Conservation (phyloP, 53 echinoderm and acorn worm genomes). For the Holothuria leucospilota region DNA sequence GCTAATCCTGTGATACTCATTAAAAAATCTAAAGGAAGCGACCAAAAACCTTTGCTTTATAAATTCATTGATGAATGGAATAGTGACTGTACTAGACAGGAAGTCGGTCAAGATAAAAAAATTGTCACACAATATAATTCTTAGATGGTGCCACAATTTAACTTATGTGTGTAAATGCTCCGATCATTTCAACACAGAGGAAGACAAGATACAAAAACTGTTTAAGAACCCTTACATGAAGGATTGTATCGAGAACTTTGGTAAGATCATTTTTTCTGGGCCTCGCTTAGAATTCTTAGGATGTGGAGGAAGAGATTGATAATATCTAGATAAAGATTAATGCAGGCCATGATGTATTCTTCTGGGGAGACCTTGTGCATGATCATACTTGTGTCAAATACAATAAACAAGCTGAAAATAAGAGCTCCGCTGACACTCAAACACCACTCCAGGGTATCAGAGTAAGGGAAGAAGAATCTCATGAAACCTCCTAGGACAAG, state of each 20-base stretch:
- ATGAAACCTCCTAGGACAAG: conserved; percentile 85
- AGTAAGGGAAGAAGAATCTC: conserved; percentile 81
- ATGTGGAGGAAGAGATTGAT: conserved; percentile 96
- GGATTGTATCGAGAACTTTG: background rate
- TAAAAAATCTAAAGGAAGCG: too few relatives aligned
- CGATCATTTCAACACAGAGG: too few relatives aligned
- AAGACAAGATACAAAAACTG: too few relatives aligned
- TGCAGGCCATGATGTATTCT: conserved; percentile 93
- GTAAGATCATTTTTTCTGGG: conserved; percentile 70
- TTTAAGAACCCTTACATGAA: too few relatives aligned
- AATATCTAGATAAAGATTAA: conserved; percentile 93
- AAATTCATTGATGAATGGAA: too few relatives aligned
- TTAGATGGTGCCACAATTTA: too few relatives aligned
- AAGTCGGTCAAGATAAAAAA: too few relatives aligned
- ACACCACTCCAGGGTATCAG: conserved; percentile 84
- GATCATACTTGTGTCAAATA: conserved; percentile 90
- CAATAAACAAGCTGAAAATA: conserved; percentile 91
- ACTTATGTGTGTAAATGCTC: too few relatives aligned
- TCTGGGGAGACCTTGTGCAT: conserved; percentile 98
- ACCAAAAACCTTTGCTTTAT: too few relatives aligned
- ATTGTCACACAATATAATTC: too few relatives aligned
- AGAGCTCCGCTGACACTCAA: conserved; percentile 85
- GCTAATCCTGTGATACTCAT: too few relatives aligned
- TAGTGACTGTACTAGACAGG: too few relatives aligned
- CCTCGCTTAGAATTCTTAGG: conserved; percentile 84